phyloP scores from a whole-genome alignment of 2,797 vertebrate genomes.

The Myiotriccus ornatus region DNA sequence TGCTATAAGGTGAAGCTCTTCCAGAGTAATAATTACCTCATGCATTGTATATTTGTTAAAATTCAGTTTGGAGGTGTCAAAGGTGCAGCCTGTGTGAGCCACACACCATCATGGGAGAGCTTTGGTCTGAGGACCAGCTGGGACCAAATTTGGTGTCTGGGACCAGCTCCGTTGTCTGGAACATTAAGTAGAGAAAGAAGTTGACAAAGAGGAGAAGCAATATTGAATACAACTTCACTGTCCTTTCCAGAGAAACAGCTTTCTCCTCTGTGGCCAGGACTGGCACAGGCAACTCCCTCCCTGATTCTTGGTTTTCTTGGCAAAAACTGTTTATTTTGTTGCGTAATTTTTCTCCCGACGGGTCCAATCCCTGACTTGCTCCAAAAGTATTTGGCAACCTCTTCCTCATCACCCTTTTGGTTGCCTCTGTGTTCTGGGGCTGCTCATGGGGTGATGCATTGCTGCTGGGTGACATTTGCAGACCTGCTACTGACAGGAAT shows the following conservation, averaged over 20 bases:
- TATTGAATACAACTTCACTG: not conserved
- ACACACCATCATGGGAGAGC: not conserved
- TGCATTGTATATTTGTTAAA: not conserved
- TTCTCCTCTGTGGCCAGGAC: constrained; percentile 66
- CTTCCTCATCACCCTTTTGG: not conserved
- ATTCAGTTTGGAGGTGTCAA: not conserved
- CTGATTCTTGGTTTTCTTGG: constrained; percentile 59
- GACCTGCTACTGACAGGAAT: constrained; percentile 51
- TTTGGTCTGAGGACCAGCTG: not conserved
- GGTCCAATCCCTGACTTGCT: constrained; percentile 56
- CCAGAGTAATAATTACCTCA: not conserved
- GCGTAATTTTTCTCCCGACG: constrained; percentile 16
- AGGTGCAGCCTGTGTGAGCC: not conserved
- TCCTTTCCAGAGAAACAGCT: constrained; percentile 58
- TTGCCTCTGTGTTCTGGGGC: constrained; percentile 30
- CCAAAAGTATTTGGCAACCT: constrained; percentile 51
- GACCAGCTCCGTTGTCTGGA: not conserved
- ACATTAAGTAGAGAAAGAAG: not conserved
- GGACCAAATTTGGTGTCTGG: not conserved
- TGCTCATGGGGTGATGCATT: not conserved
- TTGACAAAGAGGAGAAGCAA: not conserved
- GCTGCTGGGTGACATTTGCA: constrained; percentile 58
- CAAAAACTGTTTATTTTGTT: constrained; percentile 64
- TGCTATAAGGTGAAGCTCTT: not conserved
- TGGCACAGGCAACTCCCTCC: constrained; percentile 72